Evolutionary conservation across 2,888 invertebrate genomes (phyloP), one percentile per base, ranked within the genome.

Genomic region (Mythimna vitellina): DNA sequence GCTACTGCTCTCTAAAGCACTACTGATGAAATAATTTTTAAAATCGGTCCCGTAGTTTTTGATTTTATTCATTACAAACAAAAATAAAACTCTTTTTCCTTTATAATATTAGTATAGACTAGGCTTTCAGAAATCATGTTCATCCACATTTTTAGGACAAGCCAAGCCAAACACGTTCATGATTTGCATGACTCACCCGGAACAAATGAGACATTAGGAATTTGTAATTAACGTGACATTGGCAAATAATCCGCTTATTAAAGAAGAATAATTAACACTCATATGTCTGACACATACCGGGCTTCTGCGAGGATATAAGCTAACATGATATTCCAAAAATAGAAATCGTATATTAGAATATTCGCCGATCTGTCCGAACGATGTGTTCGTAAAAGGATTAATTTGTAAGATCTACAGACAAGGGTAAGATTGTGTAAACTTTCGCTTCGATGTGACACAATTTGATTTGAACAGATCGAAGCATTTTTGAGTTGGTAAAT

Each of bases 221-320:
- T 20, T 32, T 14, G 42, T 42, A 51, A 51, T 35, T 10, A 75
- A 53, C 51, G 29, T 61, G 60, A 61, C 79, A 78, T 78, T 76
- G 80, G 32, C 8, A 61, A 63, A 80, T 81, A 77, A 76, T 75
- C 76, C 53, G 38, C 64, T 73, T 49, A 73, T 49, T 51, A 73
- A 49, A 54, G 17, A 58, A 51, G 54, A 70, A 76, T 80, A 73
- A 73, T 79, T 29, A 54, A 25, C 46, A 60, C 53, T 60, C 49
- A 60, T 29, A 8, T 6, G 58, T 22, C 38, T 5, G 35, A 56
- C 80, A 56, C 42, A 73, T 64, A 25, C 17, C 20, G 6, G 76
- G 76, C 75, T 76, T 80, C 75, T 14, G 35, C 22, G 12, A 46
- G 32, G 65, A 65, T 72, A 79, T 38, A 54, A 10, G n/a, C 25